A percentile compares a stretch with the other conserved stretches of the same genome.
These are phyloP conservation scores for Dolichotis patagonum DNA, from an alignment of 2,113 vertebrate genomes.

Conservation along the genomic window DNA sequence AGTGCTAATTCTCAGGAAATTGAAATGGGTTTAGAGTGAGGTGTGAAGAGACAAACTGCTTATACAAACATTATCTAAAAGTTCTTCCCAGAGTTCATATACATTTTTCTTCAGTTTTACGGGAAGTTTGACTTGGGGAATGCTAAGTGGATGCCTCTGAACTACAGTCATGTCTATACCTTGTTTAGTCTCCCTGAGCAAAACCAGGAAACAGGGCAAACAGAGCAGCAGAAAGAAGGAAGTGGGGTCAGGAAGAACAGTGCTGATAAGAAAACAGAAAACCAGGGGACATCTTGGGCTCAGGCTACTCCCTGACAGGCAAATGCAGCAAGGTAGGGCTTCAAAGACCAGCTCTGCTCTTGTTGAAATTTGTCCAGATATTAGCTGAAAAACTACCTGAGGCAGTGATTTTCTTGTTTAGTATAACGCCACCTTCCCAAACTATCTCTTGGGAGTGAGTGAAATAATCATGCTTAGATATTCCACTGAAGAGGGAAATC, in stretches of 20 bases:
- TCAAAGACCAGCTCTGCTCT: background rate
- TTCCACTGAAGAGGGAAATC: background rate
- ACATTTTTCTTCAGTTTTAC: constrained; percentile 57
- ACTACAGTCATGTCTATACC: background rate
- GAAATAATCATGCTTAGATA: constrained; percentile 27
- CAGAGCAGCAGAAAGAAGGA: background rate
- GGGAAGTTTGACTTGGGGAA: background rate
- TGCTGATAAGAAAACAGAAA: constrained; percentile 6
- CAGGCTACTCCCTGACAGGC: background rate
- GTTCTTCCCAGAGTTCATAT: constrained; percentile 37
- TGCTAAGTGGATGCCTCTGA: constrained; percentile 18
- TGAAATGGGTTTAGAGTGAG: constrained; percentile 51
- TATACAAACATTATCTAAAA: constrained; percentile 20
- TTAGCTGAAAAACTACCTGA: constrained; percentile 10
- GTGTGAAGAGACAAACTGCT: constrained; percentile 38
- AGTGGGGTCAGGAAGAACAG: background rate
- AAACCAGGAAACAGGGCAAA: constrained; percentile 35
- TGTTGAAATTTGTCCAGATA: background rate
- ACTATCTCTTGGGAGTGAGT: constrained; percentile 10
- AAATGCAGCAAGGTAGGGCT: background rate
- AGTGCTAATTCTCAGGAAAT: constrained; percentile 51
- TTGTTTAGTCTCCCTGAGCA: background rate
- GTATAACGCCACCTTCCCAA: background rate
- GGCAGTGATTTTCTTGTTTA: background rate
- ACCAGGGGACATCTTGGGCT: background rate